Evolutionary conservation across 1,140 invertebrate genomes (phyloP), one percentile per base, ranked within the genome.

Genomic region (Aphis craccivora): DNA sequence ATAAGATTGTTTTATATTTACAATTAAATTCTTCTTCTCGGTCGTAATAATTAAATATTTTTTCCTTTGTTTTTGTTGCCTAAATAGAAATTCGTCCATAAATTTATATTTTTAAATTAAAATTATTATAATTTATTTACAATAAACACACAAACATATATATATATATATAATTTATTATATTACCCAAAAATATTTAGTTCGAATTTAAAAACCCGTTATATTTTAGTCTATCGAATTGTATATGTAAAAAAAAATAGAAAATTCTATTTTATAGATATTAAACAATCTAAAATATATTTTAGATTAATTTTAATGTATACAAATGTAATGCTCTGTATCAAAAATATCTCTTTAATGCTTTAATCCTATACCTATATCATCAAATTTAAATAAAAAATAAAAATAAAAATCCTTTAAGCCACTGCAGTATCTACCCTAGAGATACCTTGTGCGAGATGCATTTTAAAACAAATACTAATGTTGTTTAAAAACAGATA

Each of bases 351-450:
- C 88, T 25, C 8, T 89, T 40, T 90, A 60, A 90, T 37, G 37
- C 35, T 90, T 90, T 90, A 90, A 90, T 53, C 51, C 22, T 55
- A 22, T 40, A 90, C 22, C 20, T 40, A 23, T 55, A 5, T 3
- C 22, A 6, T 20, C 18, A 40, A 88, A 51, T 90, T 90, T 60
- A 90, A 60, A 90, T 60, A 90, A 90, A 60, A 90, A 90, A 8
- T 23, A 40, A 89, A 88, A 88, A 89, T n/a, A 55, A 20, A 53
- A 55, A 90, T 60, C 88, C 11, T 89, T 89, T 89, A 60, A 90
- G 5, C 22, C 23, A 53, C 6, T 9, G 11, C 30, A 35, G 86
- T 88, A 35, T 7, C 45, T 35, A 23, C 48, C 87, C 87, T 23
- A 48, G 25, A 51, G 30, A 55, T 40, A 1, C 23, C 1, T 53